phyloP scores from a whole-genome alignment of 1,140 invertebrate genomes.

The Melipona quadrifasciata region DNA sequence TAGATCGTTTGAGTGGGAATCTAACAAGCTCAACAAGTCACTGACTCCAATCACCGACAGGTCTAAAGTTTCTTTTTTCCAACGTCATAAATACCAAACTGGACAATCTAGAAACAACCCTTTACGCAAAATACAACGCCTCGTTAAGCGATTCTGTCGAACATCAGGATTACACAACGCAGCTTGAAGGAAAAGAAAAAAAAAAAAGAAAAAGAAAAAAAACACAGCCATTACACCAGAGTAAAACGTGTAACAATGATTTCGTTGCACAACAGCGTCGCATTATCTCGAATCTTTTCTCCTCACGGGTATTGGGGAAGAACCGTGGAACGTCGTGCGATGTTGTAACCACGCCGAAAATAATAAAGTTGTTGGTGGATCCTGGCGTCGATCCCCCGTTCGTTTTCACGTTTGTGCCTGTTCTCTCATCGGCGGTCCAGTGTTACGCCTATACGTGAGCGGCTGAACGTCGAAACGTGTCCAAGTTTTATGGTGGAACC shows the following conservation, averaged over 20 bases:
- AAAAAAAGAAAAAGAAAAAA: no score
- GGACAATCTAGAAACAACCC: not conserved
- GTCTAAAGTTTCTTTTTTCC: not conserved
- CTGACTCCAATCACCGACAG: no score
- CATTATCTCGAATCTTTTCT: conserved; percentile 21
- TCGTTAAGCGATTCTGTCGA: not conserved
- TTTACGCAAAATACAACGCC: not conserved
- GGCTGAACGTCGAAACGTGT: conserved; percentile 55
- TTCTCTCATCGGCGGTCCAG: conserved; percentile 23
- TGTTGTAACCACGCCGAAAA: conserved; percentile 60
- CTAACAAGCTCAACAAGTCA: not conserved
- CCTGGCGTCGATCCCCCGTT: not conserved
- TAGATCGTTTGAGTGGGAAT: not conserved
- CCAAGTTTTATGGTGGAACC: conserved; percentile 69
- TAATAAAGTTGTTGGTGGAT: conserved; percentile 65
- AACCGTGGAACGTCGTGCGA: not conserved
- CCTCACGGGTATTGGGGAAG: not conserved
- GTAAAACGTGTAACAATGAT: conserved; percentile 32
- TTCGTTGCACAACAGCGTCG: conserved; percentile 18
- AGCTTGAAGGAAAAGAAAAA: not conserved
- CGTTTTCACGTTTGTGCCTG: conserved; percentile 4
- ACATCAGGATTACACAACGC: conserved; percentile 3
- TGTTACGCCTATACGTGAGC: conserved; percentile 44
- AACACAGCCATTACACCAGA: not conserved
- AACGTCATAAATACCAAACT: not conserved